Base-by-base conservation (phyloP, 1,140 invertebrate genomes). In the Thaumetopoea pityocampa region DNA sequence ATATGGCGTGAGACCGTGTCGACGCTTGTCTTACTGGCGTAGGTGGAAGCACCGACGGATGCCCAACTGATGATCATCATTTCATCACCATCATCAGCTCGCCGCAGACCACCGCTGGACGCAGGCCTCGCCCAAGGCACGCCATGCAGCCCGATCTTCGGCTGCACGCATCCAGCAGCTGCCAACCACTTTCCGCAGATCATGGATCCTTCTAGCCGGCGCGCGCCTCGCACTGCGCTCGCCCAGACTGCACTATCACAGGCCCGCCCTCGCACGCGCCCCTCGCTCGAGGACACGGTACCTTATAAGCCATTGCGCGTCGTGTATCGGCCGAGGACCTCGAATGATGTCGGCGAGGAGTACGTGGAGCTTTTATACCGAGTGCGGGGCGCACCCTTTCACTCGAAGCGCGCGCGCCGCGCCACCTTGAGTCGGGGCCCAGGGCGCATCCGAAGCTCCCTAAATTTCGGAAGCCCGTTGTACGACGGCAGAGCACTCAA, bases 221-320 rank as follows among this genome's bases (percentile, higher is more conserved):
- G n/a, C n/a, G n/a, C n/a, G n/a, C n/a, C n/a, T n/a, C n/a, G 9
- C 7, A 8, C 20, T 17, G 17, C 7, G 7, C 7, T 8, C 16
- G 20, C 4, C 19, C 16, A 16, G 12, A 35, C 36, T 45, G 9
- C 12, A 9, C 12, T 27, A 15, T 10, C 3, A 11, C 5, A 5
- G 5, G 11, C 18, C 14, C 2, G 10, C 22, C 11, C 17, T 18
- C 11, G 11, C 12, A 26, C 12, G 5, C 4, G 0, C 8, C 14
- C 12, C 12, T 8, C 3, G 22, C 10, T 29, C 14, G 20, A n/a
- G n/a, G n/a, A n/a, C n/a, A n/a, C n/a, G 10, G 18, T 76, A 81
- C 77, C 77, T 81, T 78, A 62, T 70, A 78, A 63, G 70, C 77
- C 77, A 81, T 81, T 68, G 55, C 68, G 55, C 57, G 32, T 42